Percentiles rank a stretch among this genome's conserved stretches.
Conservation (phyloP, 2,797 vertebrate species). For the Sorex maritimensis region DNA sequence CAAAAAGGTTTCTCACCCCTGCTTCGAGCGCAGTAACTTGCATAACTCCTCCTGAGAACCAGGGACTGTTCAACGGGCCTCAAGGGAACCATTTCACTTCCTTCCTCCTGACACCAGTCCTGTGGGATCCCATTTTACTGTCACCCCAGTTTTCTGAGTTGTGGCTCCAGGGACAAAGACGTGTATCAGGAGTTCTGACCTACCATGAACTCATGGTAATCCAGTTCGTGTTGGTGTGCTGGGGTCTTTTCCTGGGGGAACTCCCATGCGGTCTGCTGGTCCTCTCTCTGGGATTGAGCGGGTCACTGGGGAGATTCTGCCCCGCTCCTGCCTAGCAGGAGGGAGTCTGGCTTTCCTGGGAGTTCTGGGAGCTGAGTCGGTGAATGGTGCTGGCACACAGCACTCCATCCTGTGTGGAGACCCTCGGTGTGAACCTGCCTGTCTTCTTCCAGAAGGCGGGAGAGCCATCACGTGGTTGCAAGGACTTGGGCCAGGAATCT, state of each 20-base stretch:
- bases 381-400: too few species aligned
- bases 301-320: background rate
- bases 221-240: background rate
- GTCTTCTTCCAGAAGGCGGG: background rate
- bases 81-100: background rate
- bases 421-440: background rate
- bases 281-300: background rate
- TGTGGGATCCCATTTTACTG: too few species aligned
- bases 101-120: background rate
- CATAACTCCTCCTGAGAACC: background rate
- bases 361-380: background rate
- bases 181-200: background rate
- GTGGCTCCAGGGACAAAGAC: background rate
- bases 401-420: background rate
- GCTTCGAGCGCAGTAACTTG: background rate
- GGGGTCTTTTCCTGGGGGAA: conserved; percentile 14
- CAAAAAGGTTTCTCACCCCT: too few species aligned
- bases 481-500: background rate
- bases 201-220: background rate
- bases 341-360: background rate
- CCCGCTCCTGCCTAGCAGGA: background rate
- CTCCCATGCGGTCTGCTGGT: background rate
- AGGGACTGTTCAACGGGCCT: background rate
- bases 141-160: background rate
- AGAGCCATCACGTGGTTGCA: background rate